A percentile compares a stretch with the other conserved stretches of the same genome.
Conservation (phyloP, 2,113 vertebrate genomes). For the Mola mola region DNA sequence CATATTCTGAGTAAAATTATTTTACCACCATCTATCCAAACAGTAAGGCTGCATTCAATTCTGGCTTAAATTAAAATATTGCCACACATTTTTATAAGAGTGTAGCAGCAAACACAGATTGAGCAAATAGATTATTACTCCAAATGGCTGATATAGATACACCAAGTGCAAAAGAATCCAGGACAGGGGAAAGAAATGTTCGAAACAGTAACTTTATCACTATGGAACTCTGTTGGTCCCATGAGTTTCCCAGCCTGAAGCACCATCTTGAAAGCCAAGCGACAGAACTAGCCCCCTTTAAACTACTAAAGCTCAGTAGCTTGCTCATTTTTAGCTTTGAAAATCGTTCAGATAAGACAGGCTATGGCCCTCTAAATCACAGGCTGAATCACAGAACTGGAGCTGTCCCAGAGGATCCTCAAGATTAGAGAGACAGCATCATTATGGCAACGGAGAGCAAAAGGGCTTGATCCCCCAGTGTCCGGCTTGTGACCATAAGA, state of each 20-base stretch:
- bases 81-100: neutral
- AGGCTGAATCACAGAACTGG: slow-evolving; percentile 57
- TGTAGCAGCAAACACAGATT: slow-evolving; percentile 7
- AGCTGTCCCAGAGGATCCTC: slow-evolving; percentile 57
- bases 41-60: slow-evolving; percentile 29
- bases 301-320: slow-evolving; percentile 58
- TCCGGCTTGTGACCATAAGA: slow-evolving; percentile 56
- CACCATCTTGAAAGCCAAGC: slow-evolving; percentile 47
- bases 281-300: slow-evolving; percentile 51
- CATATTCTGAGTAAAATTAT: slow-evolving; percentile 41
- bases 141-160: slow-evolving; percentile 13
- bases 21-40: slow-evolving; percentile 36
- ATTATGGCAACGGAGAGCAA: slow-evolving; percentile 61
- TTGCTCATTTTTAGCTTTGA: slow-evolving; percentile 63
- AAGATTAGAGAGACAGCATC: slow-evolving; percentile 65
- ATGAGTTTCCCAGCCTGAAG: slow-evolving; percentile 41
- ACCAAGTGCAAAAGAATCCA: slow-evolving; percentile 27
- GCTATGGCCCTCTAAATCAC: slow-evolving; percentile 64
- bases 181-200: slow-evolving; percentile 12
- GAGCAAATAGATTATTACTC: slow-evolving; percentile 24
- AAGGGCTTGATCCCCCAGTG: slow-evolving; percentile 50
- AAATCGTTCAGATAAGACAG: slow-evolving; percentile 68
- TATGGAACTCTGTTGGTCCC: slow-evolving; percentile 47
- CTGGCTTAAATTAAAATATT: slow-evolving; percentile 14
- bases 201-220: slow-evolving; percentile 56